phyloP scores from a whole-genome alignment of 2,888 invertebrate genomes.

The Parnassius apollo region DNA sequence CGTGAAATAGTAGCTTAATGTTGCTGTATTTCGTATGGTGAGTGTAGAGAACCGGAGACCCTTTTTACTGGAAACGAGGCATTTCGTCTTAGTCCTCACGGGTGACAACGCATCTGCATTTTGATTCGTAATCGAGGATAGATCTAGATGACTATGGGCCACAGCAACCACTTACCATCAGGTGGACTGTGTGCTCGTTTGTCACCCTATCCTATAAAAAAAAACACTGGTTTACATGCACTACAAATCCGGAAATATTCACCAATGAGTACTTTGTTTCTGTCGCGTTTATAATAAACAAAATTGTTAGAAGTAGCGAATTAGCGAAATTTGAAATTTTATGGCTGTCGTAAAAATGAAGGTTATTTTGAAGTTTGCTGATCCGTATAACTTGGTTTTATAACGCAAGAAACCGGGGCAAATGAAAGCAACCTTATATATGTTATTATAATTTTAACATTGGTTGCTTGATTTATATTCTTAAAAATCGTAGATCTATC shows the following conservation, averaged over 20 bases:
- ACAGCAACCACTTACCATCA: no score
- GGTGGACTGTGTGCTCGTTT: no score
- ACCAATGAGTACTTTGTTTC: conserved; percentile 22
- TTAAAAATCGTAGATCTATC: conserved; percentile 5
- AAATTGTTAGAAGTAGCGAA: conserved; percentile 36
- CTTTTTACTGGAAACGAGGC: no score
- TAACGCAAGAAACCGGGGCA: conserved; percentile 48
- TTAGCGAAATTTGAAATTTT: conserved; percentile 70
- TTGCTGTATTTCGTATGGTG: no score
- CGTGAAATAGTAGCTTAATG: no score
- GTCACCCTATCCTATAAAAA: no score
- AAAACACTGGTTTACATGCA: background rate
- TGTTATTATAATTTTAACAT: conserved; percentile 68
- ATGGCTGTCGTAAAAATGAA: conserved; percentile 66
- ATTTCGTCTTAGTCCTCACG: no score
- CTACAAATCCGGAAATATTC: conserved; percentile 1
- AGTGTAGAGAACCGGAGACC: no score
- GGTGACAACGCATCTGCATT: no score
- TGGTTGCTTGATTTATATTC: conserved; percentile 43
- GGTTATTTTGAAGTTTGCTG: conserved; percentile 60
- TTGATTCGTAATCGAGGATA: no score
- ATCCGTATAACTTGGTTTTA: conserved; percentile 62
- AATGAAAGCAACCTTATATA: conserved; percentile 70
- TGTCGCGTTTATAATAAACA: conserved; percentile 33
- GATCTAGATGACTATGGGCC: no score